These are phyloP conservation scores for Borostomias antarcticus DNA, from an alignment of 2,797 vertebrate genomes.

Conservation along the genomic window DNA sequence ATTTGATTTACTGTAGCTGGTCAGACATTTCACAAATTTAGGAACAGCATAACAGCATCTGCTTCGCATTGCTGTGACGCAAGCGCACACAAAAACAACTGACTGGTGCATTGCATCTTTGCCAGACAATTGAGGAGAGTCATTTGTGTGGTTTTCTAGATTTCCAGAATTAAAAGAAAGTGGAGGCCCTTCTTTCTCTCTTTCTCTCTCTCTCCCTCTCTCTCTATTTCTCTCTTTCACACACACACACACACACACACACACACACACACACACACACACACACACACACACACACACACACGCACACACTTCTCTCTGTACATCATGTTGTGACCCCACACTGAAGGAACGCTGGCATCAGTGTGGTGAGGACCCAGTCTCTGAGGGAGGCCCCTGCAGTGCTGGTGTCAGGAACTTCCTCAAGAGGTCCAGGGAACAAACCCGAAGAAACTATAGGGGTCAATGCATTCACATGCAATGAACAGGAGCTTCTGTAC, in stretches of 20 bases:
- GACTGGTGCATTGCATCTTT: too few species aligned
- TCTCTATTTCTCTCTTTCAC: slow-evolving; percentile 2
- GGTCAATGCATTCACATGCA: not conserved
- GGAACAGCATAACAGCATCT: too few species aligned
- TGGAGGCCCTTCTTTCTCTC: not conserved
- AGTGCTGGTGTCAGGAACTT: slow-evolving; percentile 41
- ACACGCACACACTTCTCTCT: not conserved
- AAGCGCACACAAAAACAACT: too few species aligned
- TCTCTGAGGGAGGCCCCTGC: not conserved
- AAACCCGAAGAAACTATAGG: slow-evolving; percentile 30
- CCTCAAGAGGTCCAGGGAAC: slow-evolving; percentile 43
- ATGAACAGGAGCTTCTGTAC: not conserved
- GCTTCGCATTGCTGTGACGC: too few species aligned
- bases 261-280: not conserved
- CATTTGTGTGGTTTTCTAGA: too few species aligned
- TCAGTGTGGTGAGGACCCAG: not conserved
- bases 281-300: slow-evolving; percentile 15
- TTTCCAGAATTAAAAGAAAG: not conserved
- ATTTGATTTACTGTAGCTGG: too few species aligned
- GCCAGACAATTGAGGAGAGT: too few species aligned
- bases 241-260: not conserved
- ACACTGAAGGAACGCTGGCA: not conserved
- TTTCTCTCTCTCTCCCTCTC: not conserved
- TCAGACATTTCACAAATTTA: too few species aligned
- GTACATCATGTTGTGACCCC: too few species aligned